Evolutionary conservation across 2,113 vertebrate genomes (phyloP).

Genomic region (Oreochromis aureus): DNA sequence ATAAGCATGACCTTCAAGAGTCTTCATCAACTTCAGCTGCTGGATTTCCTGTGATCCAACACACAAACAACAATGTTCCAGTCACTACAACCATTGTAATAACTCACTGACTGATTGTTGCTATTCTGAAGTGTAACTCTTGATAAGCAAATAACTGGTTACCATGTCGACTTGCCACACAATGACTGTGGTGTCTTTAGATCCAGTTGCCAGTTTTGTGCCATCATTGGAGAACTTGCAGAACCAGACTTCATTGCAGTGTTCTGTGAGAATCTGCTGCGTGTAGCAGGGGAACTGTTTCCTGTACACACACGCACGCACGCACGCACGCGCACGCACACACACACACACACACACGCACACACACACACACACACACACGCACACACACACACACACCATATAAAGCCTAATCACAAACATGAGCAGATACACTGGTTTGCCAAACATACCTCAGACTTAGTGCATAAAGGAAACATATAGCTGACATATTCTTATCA

Average conservation of each 20-base stretch:
- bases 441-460: too few relatives aligned
- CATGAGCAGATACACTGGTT: neutral
- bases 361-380: neutral
- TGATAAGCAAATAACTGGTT: conserved; percentile 20
- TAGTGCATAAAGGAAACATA: neutral
- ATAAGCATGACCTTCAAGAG: conserved; percentile 94
- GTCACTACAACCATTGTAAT: neutral
- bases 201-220: conserved; percentile 96
- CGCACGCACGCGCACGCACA: too few relatives aligned
- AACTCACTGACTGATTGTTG: neutral
- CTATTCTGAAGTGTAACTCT: neutral
- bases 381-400: fast-evolving
- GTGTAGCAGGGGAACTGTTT: conserved; percentile 98
- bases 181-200: conserved; percentile 97
- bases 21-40: conserved; percentile 90
- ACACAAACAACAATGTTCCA: neutral
- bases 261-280: conserved; percentile 94
- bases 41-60: conserved; percentile 81
- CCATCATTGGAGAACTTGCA: conserved; percentile 97
- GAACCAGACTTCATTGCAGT: conserved; percentile 99
- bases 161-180: conserved; percentile 95
- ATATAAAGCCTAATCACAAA: neutral
- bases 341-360: fast-evolving
- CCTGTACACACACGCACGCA: conserved; percentile 59
- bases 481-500: neutral